Evolutionary conservation across 2,797 vertebrate species (phyloP).

Genomic region (Enteromius thamalakanensis): DNA sequence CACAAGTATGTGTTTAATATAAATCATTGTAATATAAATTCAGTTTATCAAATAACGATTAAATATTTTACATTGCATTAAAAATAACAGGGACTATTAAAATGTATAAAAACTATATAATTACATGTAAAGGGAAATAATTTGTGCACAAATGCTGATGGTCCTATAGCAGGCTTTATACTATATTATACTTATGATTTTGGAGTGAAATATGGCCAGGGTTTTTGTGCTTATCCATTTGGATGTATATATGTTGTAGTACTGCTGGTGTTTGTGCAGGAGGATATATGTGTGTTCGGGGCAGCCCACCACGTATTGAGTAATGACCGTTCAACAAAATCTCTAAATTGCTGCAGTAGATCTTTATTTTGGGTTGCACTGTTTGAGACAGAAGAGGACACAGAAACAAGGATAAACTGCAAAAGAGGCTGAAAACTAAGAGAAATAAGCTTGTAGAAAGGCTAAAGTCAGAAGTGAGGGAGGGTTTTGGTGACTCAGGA

Average conservation of each 20-base stretch:
- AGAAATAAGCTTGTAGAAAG: constrained; percentile 21
- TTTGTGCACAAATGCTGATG: background rate
- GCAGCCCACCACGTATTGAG: background rate
- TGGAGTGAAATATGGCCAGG: background rate
- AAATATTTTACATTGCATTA: background rate
- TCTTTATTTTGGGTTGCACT: constrained; percentile 25
- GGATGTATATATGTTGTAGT: background rate
- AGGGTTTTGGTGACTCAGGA: constrained; percentile 12
- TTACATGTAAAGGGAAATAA: too few relatives aligned
- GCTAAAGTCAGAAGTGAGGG: constrained; percentile 10
- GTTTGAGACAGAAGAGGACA: constrained; percentile 24
- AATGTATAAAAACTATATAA: background rate
- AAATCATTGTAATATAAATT: background rate
- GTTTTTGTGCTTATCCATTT: background rate
- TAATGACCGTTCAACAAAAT: constrained; percentile 12
- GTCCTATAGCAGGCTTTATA: background rate
- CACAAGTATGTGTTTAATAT: background rate
- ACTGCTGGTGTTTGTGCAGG: background rate
- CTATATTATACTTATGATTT: background rate
- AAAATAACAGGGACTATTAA: background rate
- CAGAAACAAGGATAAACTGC: constrained; percentile 3
- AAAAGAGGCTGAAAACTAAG: background rate
- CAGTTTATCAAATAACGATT: background rate
- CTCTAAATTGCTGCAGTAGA: constrained; percentile 38
- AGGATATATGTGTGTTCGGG: background rate